Base-by-base conservation (phyloP, 2,888 invertebrate species). In the Hypomecis atomaria region DNA sequence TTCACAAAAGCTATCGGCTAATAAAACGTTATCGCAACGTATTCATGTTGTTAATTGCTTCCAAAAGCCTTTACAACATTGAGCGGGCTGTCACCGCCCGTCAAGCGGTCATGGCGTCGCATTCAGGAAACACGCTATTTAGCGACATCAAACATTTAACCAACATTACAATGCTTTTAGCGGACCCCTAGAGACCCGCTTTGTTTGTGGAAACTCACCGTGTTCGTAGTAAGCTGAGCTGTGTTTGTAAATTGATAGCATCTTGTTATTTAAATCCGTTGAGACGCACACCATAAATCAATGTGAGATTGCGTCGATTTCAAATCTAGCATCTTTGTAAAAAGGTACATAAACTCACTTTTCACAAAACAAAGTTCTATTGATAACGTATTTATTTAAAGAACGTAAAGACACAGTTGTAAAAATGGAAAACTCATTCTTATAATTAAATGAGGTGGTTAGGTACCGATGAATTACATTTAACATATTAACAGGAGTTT, bases 131-230 rank as follows among this genome's bases (percentile, higher is more conserved):
- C 65, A 68, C 57, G 65, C 62, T 43, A 65, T 62, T 60, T 60
- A 47, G 13, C 23, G 47, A 34, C 58, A 63, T 66, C 50, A 64
- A 55, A 64, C 56, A 62, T 66, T 62, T 56, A 49, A 56, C 40
- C 11, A 62, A 65, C 67, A 62, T 62, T 57, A 62, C 42, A 62
- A 62, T 45, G 56, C 62, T 62, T 62, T 62, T 57, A 62, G 52
- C 56, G 34, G 34, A 52, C 38, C 57, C 45, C 38, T 47, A 37
- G 57, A 23, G 40, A 56, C 50, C 42, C 9, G 37, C 53, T 50
- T 62, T 62, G 42, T 49, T 53, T 6, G 33, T 47, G n/a, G n/a
- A 37, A 54, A 3, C 45, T 40, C 40, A 7, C 52, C 38, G 0
- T 37, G 37, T 40, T n/a, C 48, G n/a, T 50, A 9, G 13, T 8